Evolutionary conservation across 2,888 invertebrate species (phyloP).

Genomic region (Melolontha melolontha): DNA sequence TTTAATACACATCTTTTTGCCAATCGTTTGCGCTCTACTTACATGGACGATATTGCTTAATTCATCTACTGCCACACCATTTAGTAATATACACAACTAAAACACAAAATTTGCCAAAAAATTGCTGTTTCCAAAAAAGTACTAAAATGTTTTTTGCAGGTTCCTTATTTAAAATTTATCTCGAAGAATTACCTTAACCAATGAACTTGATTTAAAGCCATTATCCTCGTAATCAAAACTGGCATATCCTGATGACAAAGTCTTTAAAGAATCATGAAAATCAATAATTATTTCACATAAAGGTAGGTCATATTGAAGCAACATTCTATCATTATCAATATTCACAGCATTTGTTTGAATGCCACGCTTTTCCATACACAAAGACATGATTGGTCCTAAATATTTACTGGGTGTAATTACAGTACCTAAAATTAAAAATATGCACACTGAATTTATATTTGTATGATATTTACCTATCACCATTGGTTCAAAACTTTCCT

Average conservation of each 20-base stretch:
- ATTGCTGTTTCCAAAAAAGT: no score
- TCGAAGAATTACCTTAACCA: constrained; percentile 77
- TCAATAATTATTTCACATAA: constrained; percentile 94
- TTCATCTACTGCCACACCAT: constrained; percentile 86
- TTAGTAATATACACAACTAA: constrained; percentile 82
- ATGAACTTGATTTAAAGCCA: constrained; percentile 82
- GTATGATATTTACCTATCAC: constrained; percentile 73
- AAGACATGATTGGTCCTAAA: constrained; percentile 75
- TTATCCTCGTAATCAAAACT: constrained; percentile 93
- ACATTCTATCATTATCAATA: constrained; percentile 84
- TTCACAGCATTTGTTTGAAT: constrained; percentile 76
- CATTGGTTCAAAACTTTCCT: constrained; percentile 87
- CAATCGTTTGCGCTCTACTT: constrained; percentile 74
- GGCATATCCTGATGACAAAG: constrained; percentile 93
- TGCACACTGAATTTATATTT: constrained; percentile 8
- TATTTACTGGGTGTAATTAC: constrained; percentile 88
- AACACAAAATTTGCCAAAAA: constrained; percentile 48
- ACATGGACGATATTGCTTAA: constrained; percentile 84
- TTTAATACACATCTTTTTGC: constrained; percentile 77
- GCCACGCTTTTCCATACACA: constrained; percentile 83
- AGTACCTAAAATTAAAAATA: constrained; percentile 71
- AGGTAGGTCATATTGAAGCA: constrained; percentile 88
- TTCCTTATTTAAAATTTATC: constrained; percentile 2
- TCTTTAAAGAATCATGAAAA: constrained; percentile 93
- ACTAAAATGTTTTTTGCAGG: no score